Evolutionary conservation across 2,888 invertebrate genomes (phyloP), one percentile per base, ranked within the genome.

Genomic region (Dugesia japonica): DNA sequence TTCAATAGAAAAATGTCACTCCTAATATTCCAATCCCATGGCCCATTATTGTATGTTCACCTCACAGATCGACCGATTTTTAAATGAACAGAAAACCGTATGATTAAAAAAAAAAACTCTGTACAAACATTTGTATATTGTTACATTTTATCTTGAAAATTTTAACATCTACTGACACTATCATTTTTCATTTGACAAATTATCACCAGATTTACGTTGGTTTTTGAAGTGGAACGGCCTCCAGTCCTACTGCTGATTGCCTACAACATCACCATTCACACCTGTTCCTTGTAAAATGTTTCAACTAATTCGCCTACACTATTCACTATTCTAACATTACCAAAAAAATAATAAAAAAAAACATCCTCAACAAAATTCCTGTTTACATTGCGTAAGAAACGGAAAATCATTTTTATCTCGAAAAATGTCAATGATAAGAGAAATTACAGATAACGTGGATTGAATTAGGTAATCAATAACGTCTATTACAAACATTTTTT

Each of bases 131-230:
- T 56, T n/a, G n/a, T n/a, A 56, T 23, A 56, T 56, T 56, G 56
- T 56, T 56, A 56, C 56, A 56, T 56, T 56, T n/a, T 13, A 56
- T 56, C 56, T 56, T n/a, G 23, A 56, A 13, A 56, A 56, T 56
- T 56, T 56, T 1, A 56, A 56, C 56, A 23, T 56, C 17, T 4
- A 9, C 56, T 56, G 56, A 56, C 56, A 56, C 56, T 56, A 56
- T 56, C 56, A 56, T 56, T 23, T 20, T 56, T 56, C 9, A 56
- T 56, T 56, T 56, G 56, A 56, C 56, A 56, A 56, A 56, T 56
- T 56, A 56, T 56, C 56, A 23, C 56, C 4, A 56, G 17, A 23
- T 56, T 56, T 56, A n/a, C 56, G 56, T 56, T 56, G 56, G 56
- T 13, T 20, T 56, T n/a, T 56, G 56, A 56, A 56, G 56, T 56